Evolutionary conservation across 1,140 invertebrate species (phyloP), one percentile per base, ranked within the genome.

Genomic region (Leptopilina clavipes): DNA sequence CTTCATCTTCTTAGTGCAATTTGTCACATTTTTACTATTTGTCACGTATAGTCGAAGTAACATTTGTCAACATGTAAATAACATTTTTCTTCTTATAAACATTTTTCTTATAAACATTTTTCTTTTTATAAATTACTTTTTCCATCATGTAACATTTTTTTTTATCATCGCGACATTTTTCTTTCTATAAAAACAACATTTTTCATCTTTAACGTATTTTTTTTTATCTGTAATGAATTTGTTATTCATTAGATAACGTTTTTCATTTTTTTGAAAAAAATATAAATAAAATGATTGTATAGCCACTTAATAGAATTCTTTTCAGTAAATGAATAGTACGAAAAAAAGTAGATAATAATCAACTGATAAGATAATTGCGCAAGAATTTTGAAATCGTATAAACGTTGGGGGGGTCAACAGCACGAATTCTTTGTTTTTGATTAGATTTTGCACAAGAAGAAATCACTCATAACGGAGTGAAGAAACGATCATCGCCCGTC

Each of bases 381-480:
- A 65, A 65, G 22, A 3, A 12, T 65, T 54, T 14, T 65, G 22
- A 31, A 65, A 65, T 37, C 12, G 9, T 54, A n/a, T n/a, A 31
- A 65, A 8, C 25, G 10, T 8, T 37, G 12, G 25, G 8, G n/a
- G 59, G 59, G 59, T 65, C 59, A 65, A 65, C 11, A 65, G 11
- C 59, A 65, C 25, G 59, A 25, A n/a, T n/a, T 65, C 14, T 25
- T 65, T 65, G 25, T 65, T 37, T 65, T 65, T 17, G n/a, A 31
- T 65, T 40, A 40, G 5, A 1, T 22, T 6, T 31, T 31, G 14
- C 25, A 65, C 12, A 37, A 65, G 25, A 65, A 48, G 45, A 48
- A 48, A 65, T 65, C 56, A 65, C 56, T 22, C 22, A 65, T 25
- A 31, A 14, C 25, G 25, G 5, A 31, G 25, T 31, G n/a, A n/a